phyloP scores from a whole-genome alignment of 2,113 vertebrate species.

The Rhea pennata region DNA sequence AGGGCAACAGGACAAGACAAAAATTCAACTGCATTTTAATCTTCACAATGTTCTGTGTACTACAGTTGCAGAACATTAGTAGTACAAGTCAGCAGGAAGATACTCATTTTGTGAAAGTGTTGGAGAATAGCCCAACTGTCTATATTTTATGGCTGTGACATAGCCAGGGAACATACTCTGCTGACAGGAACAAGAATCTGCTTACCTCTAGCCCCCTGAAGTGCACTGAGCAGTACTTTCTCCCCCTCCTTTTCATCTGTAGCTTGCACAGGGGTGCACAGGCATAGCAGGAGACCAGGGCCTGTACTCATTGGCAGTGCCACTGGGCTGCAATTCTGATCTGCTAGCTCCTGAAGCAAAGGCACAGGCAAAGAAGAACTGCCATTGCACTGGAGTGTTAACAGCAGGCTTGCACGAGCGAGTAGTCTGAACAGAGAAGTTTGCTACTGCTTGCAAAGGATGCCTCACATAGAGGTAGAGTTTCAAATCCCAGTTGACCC shows the following conservation, averaged over 20 bases:
- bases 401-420: not conserved
- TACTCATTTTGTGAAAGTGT: not conserved
- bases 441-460: not conserved
- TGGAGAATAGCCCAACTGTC: not conserved
- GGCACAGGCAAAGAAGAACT: not conserved
- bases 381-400: not conserved
- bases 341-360: not conserved
- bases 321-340: not conserved
- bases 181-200: not conserved
- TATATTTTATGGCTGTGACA: not conserved
- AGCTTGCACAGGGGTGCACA: not conserved
- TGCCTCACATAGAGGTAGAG: not conserved
- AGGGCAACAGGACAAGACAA: not conserved
- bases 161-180: not conserved
- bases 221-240: not conserved
- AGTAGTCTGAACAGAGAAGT: not conserved
- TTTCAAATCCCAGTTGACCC: not conserved
- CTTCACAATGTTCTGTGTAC: not conserved
- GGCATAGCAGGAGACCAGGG: not conserved
- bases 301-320: accelerated
- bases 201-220: not conserved
- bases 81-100: not conserved
- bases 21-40: not conserved
- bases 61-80: not conserved
- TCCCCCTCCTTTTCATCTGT: not conserved